phyloP scores from a whole-genome alignment of 2,888 invertebrate genomes.

The Agonum fuliginosum region DNA sequence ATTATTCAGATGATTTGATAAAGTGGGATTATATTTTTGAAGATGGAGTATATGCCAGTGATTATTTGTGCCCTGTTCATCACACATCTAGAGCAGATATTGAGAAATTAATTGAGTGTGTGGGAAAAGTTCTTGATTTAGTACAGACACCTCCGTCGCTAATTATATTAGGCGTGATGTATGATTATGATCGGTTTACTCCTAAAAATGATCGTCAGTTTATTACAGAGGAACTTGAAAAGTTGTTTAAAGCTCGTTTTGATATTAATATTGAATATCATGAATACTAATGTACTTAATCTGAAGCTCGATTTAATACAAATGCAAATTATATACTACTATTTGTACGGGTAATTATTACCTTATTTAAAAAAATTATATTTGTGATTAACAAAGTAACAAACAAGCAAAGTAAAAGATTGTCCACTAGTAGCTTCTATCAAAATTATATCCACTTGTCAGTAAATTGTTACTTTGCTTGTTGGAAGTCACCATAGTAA shows the following conservation, averaged over 20 bases:
- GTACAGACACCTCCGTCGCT: slow-evolving; percentile 80
- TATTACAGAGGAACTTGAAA: slow-evolving; percentile 71
- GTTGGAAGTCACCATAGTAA: no score
- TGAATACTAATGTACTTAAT: no score
- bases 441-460: no score
- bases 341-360: no score
- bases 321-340: no score
- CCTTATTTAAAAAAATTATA: no score
- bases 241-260: slow-evolving; percentile 35
- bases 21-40: slow-evolving; percentile 89
- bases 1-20: slow-evolving; percentile 79
- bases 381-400: no score
- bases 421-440: no score
- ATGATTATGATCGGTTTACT: slow-evolving; percentile 92
- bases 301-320: no score
- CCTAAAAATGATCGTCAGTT: slow-evolving; percentile 87
- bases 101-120: slow-evolving; percentile 76
- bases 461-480: no score
- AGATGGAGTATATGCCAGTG: slow-evolving; percentile 88
- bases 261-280: slow-evolving; percentile 23
- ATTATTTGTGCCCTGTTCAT: slow-evolving; percentile 88
- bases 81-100: slow-evolving; percentile 84
- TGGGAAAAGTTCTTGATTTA: slow-evolving; percentile 77
- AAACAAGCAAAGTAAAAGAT: no score
- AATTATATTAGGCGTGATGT: slow-evolving; percentile 86